Conservation (phyloP, 2,888 invertebrate genomes). For the Plutella xylostella region DNA sequence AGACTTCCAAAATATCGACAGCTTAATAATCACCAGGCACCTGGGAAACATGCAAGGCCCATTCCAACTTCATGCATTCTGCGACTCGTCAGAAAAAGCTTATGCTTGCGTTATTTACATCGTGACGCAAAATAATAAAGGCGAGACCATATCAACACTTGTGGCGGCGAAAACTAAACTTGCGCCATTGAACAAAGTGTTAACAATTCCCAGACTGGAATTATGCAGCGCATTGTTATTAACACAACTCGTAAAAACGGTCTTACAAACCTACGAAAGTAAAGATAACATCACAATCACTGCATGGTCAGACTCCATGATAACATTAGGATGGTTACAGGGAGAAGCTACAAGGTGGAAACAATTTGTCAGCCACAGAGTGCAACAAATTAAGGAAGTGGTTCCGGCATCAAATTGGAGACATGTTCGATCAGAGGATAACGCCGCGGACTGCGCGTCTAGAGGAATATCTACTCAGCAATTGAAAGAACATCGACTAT, state of each 20-base stretch:
- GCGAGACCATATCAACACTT: neutral
- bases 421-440: neutral
- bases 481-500: constrained; percentile 12
- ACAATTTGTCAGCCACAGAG: neutral
- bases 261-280: neutral
- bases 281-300: neutral
- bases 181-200: neutral
- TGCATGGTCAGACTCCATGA: constrained; percentile 1
- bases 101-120: constrained; percentile 6
- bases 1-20: neutral
- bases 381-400: neutral
- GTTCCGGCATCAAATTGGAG: neutral
- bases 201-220: neutral
- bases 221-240: neutral
- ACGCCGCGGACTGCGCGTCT: constrained; percentile 15
- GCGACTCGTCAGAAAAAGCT: constrained; percentile 7
- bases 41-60: neutral
- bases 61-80: constrained; percentile 1
- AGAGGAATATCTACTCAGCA: constrained; percentile 11
- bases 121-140: neutral
- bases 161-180: neutral
- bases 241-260: neutral
- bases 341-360: neutral
- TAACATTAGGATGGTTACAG: neutral
- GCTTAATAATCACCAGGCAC: neutral